phyloP scores from a whole-genome alignment of 2,888 invertebrate species.

The Melanostoma mellinum region DNA sequence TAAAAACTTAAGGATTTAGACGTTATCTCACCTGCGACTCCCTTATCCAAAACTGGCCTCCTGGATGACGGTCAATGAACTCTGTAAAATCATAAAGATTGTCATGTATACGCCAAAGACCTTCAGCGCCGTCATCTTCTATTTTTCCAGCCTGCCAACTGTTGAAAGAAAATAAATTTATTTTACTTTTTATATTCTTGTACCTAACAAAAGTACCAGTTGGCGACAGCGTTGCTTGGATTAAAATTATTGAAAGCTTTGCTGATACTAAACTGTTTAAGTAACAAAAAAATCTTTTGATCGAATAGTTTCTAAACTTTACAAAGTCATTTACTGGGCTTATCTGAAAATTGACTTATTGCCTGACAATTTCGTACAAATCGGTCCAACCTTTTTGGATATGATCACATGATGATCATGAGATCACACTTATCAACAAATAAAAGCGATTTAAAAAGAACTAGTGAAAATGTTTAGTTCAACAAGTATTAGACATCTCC shows the following conservation, averaged over 20 bases:
- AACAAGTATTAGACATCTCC: too few relatives aligned
- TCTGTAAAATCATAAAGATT: conserved; percentile 91
- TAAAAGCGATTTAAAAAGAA: too few relatives aligned
- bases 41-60: conserved; percentile 89
- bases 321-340: too few relatives aligned
- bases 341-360: too few relatives aligned
- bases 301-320: background rate
- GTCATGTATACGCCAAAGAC: conserved; percentile 90
- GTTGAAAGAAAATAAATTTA: background rate
- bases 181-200: background rate
- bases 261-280: background rate
- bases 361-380: too few relatives aligned
- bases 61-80: conserved; percentile 92
- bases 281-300: background rate
- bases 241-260: too few relatives aligned
- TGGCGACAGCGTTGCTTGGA: too few relatives aligned
- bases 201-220: conserved; percentile 7
- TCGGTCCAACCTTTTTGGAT: too few relatives aligned
- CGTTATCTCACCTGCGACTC: conserved; percentile 84
- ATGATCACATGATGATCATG: too few relatives aligned
- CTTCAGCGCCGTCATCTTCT: conserved; percentile 88
- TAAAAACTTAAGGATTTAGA: background rate
- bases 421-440: too few relatives aligned
- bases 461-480: too few relatives aligned
- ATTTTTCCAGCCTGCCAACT: conserved; percentile 87